Percentiles rank a stretch among this genome's conserved stretches.
phyloP scores from a whole-genome alignment of 2,797 vertebrate genomes.

The Fistularia commersonii region DNA sequence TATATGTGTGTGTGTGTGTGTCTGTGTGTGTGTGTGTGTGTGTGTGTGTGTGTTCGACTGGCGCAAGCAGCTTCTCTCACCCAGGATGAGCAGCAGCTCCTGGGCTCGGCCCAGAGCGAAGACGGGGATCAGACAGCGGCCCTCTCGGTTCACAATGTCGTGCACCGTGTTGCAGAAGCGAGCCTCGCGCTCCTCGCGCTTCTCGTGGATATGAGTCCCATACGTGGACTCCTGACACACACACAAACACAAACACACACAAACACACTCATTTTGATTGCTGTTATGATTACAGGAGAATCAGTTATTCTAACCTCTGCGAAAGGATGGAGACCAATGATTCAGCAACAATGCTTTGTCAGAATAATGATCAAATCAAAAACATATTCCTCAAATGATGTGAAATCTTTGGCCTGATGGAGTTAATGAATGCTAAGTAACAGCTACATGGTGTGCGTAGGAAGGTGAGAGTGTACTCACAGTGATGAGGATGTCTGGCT shows the following conservation, averaged over 20 bases:
- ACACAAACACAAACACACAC: conserved; percentile 1
- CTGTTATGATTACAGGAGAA: too few species aligned
- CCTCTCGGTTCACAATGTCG: conserved; percentile 92
- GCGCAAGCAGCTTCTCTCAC: conserved; percentile 51
- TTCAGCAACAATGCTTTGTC: too few species aligned
- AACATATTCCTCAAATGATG: too few species aligned
- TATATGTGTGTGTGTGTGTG: too few species aligned
- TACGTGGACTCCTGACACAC: conserved; percentile 87
- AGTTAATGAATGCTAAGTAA: too few species aligned
- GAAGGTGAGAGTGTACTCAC: neutral
- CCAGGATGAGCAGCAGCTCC: conserved; percentile 92
- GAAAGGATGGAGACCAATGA: too few species aligned
- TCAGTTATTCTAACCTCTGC: too few species aligned
- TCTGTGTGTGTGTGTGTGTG: too few species aligned
- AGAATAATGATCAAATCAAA: too few species aligned
- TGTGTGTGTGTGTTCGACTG: too few species aligned
- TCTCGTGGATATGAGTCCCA: conserved; percentile 94
- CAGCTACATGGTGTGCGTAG: neutral
- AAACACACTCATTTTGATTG: too few species aligned
- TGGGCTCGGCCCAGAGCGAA: conserved; percentile 90
- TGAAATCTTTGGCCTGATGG: too few species aligned
- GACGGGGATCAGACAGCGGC: conserved; percentile 85
- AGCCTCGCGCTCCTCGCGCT: conserved; percentile 90
- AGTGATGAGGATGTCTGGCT: conserved; percentile 92
- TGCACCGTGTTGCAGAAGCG: conserved; percentile 95